Conservation (phyloP, 2,113 vertebrate species). For the Cacatua alba region DNA sequence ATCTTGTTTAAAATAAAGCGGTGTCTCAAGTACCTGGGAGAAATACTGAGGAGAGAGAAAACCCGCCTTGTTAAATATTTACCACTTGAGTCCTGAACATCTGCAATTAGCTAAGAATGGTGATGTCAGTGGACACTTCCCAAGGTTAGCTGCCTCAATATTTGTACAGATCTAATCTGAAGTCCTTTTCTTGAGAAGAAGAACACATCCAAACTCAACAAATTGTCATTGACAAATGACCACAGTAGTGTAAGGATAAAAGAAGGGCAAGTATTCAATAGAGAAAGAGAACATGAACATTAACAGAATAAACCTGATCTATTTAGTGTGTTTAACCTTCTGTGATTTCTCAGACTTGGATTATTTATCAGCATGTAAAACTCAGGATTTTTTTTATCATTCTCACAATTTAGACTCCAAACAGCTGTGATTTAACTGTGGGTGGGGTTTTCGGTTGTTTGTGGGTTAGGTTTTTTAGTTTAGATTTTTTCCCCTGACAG, state of each 20-base stretch:
- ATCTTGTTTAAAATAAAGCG: constrained; percentile 12
- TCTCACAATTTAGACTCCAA: constrained; percentile 8
- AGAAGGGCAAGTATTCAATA: constrained; percentile 37
- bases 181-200: constrained; percentile 10
- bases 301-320: neutral
- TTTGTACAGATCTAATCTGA: constrained; percentile 56
- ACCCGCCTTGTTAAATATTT: constrained; percentile 11
- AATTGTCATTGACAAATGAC: constrained; percentile 59
- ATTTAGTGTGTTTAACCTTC: neutral
- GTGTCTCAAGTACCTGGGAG: neutral
- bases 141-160: constrained; percentile 28
- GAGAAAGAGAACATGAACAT: constrained; percentile 10
- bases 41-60: neutral
- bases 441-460: neutral
- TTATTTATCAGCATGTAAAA: neutral
- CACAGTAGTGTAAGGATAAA: constrained; percentile 17
- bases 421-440: constrained; percentile 5
- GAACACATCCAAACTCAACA: constrained; percentile 37
- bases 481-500: neutral
- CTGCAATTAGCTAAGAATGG: constrained; percentile 70
- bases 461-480: neutral
- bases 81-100: constrained; percentile 42
- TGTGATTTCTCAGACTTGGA: neutral
- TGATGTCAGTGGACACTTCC: constrained; percentile 58
- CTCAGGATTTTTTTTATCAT: neutral